Conservation (phyloP, 2,888 invertebrate genomes). For the Diadegma fenestrale region DNA sequence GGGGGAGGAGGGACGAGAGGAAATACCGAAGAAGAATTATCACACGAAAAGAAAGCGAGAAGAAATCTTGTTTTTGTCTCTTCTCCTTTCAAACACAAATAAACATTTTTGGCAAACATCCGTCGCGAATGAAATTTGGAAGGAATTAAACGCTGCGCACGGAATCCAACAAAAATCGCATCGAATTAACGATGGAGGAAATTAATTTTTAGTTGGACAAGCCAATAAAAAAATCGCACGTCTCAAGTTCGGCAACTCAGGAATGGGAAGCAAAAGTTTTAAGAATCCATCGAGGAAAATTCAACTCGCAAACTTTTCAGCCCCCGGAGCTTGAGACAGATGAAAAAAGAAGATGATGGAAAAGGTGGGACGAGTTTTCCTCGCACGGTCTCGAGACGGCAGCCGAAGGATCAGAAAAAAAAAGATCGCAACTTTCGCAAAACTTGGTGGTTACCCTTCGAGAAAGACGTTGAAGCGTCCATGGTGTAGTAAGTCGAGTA, state of each 20-base stretch:
- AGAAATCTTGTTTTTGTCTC: slow-evolving; percentile 22
- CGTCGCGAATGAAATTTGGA: background rate
- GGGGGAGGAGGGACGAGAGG: background rate
- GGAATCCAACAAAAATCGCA: background rate
- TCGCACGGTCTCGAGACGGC: slow-evolving; percentile 62
- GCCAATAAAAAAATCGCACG: slow-evolving; percentile 6
- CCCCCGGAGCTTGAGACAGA: slow-evolving; percentile 41
- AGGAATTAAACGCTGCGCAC: background rate
- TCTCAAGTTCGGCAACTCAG: slow-evolving; percentile 11
- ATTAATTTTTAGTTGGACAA: background rate
- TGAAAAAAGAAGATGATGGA: background rate
- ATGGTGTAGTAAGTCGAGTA: slow-evolving; percentile 52
- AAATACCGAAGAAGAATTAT: slow-evolving; percentile 20
- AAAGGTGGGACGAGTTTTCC: slow-evolving; percentile 45
- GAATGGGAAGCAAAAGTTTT: slow-evolving; percentile 30
- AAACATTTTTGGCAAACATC: background rate
- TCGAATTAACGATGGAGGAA: background rate
- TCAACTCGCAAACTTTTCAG: slow-evolving; percentile 48
- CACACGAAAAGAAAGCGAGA: slow-evolving; percentile 29
- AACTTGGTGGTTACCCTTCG: slow-evolving; percentile 60
- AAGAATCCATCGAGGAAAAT: slow-evolving; percentile 58
- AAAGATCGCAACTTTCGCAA: slow-evolving; percentile 56
- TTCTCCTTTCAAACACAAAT: background rate
- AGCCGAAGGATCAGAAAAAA: slow-evolving; percentile 15
- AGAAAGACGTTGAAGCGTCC: slow-evolving; percentile 56